Conservation (phyloP, 2,888 invertebrate genomes). For the Cybosia mesomella region DNA sequence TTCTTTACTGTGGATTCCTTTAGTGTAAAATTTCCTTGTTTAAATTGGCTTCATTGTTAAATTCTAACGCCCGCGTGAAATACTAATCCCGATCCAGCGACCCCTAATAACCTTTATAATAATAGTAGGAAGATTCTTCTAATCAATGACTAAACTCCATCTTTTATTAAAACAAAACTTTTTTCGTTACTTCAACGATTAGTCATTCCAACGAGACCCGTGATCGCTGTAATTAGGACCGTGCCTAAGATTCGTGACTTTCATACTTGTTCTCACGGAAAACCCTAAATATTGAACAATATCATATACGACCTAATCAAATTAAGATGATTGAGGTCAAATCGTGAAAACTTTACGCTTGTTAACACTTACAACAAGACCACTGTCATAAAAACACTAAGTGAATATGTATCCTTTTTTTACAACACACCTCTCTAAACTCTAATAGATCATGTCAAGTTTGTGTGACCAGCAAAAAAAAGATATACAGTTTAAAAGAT, state of each 20-base stretch:
- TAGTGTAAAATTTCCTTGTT: too few relatives aligned
- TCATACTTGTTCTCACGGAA: not conserved
- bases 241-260: not conserved
- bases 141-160: too few relatives aligned
- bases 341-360: constrained; percentile 12
- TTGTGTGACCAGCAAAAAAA: constrained; percentile 1
- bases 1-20: too few relatives aligned
- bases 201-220: not conserved
- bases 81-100: too few relatives aligned
- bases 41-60: too few relatives aligned
- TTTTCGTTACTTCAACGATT: not conserved
- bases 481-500: not conserved
- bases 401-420: not conserved
- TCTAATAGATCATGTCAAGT: not conserved
- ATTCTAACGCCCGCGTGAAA: too few relatives aligned
- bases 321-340: constrained; percentile 8
- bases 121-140: too few relatives aligned
- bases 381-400: not conserved
- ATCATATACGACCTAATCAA: constrained; percentile 8
- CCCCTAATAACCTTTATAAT: too few relatives aligned
- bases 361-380: constrained; percentile 3
- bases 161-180: not conserved
- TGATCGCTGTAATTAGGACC: not conserved
- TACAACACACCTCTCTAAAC: not conserved
- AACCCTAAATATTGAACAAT: not conserved